These are phyloP conservation scores for Melanostigma gelatinosum DNA, from an alignment of 2,113 vertebrate species.

Conservation along the genomic window DNA sequence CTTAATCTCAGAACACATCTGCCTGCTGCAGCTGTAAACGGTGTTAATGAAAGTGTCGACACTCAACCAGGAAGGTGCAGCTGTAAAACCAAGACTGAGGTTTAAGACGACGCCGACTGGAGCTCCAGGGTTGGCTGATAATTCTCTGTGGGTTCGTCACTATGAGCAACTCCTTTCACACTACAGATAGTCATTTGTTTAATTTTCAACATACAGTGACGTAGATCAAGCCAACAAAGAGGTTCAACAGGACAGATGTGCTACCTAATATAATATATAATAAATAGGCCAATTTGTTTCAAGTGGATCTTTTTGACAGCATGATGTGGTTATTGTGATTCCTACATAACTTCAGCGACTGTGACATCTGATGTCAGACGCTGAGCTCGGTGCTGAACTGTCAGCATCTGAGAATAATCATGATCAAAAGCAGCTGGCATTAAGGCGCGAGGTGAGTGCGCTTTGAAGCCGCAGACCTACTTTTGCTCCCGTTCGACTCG, in stretches of 20 bases:
- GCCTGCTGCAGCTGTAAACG: not conserved
- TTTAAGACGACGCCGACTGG: not conserved
- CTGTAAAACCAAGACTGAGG: not conserved
- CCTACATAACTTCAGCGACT: not conserved
- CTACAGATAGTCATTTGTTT: not conserved
- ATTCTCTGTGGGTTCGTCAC: not conserved
- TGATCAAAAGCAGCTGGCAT: slow-evolving; percentile 7
- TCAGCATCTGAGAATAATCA: not conserved
- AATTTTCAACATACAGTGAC: not conserved
- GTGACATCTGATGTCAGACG: not conserved
- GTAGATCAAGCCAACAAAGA: slow-evolving; percentile 25
- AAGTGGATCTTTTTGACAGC: slow-evolving; percentile 15
- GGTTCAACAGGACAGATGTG: slow-evolving; percentile 3
- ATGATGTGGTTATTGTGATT: not conserved
- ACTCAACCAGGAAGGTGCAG: not conserved
- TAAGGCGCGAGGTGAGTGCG: not conserved
- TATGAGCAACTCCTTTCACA: too few species aligned
- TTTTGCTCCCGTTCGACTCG: not conserved
- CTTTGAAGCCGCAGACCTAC: slow-evolving; percentile 19
- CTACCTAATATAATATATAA: too few species aligned
- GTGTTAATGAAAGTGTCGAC: too few species aligned
- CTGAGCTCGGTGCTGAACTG: not conserved
- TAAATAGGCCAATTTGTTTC: slow-evolving; percentile 25
- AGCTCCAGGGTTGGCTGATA: not conserved
- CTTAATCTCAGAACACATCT: not conserved